Percentiles rank a stretch among this genome's conserved stretches.
Evolutionary conservation across 2,113 vertebrate genomes (phyloP).

Genomic region (Verasper variegatus): DNA sequence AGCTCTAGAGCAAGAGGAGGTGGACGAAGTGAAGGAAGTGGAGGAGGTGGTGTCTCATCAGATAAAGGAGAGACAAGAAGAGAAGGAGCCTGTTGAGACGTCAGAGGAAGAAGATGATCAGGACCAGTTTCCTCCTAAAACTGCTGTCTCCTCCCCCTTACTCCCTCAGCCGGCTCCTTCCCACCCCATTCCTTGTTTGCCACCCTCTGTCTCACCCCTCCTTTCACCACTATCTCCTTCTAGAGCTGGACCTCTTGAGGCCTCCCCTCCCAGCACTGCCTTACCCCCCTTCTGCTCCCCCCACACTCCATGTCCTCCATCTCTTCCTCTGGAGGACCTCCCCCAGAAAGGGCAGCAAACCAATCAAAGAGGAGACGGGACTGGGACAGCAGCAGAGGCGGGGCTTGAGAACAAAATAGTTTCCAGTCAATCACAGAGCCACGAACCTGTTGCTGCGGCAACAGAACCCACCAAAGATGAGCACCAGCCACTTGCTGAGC

Average conservation of each 20-base stretch:
- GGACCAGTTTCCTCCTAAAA: not conserved
- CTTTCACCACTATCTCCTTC: not conserved
- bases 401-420: not conserved
- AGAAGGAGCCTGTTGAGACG: constrained; percentile 4
- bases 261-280: constrained; percentile 18
- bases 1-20: not conserved
- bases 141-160: not conserved
- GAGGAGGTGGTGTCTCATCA: not conserved
- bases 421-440: constrained; percentile 41
- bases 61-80: not conserved
- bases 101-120: not conserved
- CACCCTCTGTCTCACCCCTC: constrained; percentile 14
- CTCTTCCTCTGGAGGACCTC: not conserved
- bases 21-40: not conserved
- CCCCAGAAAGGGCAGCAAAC: not conserved
- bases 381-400: not conserved
- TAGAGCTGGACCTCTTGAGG: constrained; percentile 36
- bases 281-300: constrained; percentile 19
- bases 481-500: constrained; percentile 19
- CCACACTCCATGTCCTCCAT: not conserved
- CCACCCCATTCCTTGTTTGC: not conserved
- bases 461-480: constrained; percentile 49
- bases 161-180: not conserved
- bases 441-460: not conserved
- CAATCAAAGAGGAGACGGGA: not conserved